Evolutionary conservation across 2,797 vertebrate species (phyloP).

Genomic region (Diplodus puntazzo): DNA sequence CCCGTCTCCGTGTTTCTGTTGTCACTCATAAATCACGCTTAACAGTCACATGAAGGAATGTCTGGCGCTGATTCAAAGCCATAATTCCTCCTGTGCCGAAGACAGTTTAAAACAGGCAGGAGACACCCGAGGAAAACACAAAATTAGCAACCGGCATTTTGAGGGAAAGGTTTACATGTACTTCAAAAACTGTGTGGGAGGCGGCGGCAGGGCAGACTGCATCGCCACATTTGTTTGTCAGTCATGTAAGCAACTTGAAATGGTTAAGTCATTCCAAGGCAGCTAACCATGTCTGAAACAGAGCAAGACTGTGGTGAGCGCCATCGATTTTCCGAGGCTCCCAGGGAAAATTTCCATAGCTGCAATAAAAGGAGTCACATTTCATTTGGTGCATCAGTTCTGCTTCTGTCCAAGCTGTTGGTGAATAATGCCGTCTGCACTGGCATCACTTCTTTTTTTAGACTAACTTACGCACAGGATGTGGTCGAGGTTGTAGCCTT

Average conservation of each 20-base stretch:
- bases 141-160: conserved; percentile 71
- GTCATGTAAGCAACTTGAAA: conserved; percentile 60
- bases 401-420: background rate
- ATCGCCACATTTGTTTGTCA: conserved; percentile 66
- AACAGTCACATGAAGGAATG: conserved; percentile 71
- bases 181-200: conserved; percentile 53
- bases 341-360: conserved; percentile 46
- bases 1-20: conserved; percentile 47
- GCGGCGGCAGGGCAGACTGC: conserved; percentile 40
- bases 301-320: conserved; percentile 47
- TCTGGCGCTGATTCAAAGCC: conserved; percentile 70
- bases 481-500: conserved; percentile 16
- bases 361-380: conserved; percentile 45
- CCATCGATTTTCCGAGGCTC: conserved; percentile 54
- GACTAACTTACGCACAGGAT: background rate
- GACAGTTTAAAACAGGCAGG: conserved; percentile 61
- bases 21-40: conserved; percentile 75
- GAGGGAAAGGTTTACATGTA: conserved; percentile 56
- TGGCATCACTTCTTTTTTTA: background rate
- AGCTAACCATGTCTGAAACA: conserved; percentile 59
- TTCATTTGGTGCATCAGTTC: conserved; percentile 25
- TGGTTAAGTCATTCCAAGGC: conserved; percentile 54
- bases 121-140: conserved; percentile 58
- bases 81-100: conserved; percentile 54
- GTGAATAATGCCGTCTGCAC: conserved; percentile 12